These are phyloP conservation scores for Crotalus horridus DNA, from an alignment of 2,113 vertebrate species.

Conservation along the genomic window DNA sequence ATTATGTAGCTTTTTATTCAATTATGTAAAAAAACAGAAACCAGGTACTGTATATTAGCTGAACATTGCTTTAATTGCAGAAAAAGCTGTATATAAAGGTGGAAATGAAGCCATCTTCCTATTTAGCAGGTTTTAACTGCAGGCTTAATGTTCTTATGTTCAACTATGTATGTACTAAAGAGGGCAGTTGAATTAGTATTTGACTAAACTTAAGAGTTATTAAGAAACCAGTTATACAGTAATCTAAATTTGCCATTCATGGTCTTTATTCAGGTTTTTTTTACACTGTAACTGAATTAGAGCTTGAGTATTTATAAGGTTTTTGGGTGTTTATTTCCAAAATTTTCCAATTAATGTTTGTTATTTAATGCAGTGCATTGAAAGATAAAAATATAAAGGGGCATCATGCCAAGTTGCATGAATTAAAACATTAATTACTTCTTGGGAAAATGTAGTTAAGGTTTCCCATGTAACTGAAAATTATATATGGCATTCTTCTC, in stretches of 20 bases:
- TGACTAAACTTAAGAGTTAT: slow-evolving; percentile 24
- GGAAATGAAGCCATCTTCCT: slow-evolving; percentile 61
- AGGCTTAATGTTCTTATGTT: slow-evolving; percentile 46
- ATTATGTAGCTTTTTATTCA: slow-evolving; percentile 74
- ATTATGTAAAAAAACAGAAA: slow-evolving; percentile 73
- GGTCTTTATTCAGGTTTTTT: slow-evolving; percentile 62
- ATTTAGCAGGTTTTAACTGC: slow-evolving; percentile 47
- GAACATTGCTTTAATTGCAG: slow-evolving; percentile 67
- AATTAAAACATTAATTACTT: slow-evolving; percentile 39
- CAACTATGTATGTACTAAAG: slow-evolving; percentile 51
- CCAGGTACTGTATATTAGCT: slow-evolving; percentile 78
- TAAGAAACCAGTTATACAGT: slow-evolving; percentile 32
- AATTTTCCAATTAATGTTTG: slow-evolving; percentile 51
- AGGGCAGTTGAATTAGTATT: slow-evolving; percentile 47
- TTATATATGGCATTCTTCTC: slow-evolving; percentile 42
- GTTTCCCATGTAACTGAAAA: slow-evolving; percentile 41
- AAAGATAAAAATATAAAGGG: slow-evolving; percentile 37
- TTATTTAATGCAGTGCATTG: slow-evolving; percentile 35
- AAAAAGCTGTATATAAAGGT: slow-evolving; percentile 60
- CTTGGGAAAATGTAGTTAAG: slow-evolving; percentile 56
- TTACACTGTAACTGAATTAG: slow-evolving; percentile 53
- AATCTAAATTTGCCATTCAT: slow-evolving; percentile 9
- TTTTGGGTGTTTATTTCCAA: slow-evolving; percentile 50
- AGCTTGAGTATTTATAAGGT: slow-evolving; percentile 54
- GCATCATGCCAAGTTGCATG: slow-evolving; percentile 36